A percentile compares a stretch with the other conserved stretches of the same genome.
These are phyloP conservation scores for Clupea harengus DNA, from an alignment of 2,113 vertebrate genomes.

Conservation along the genomic window DNA sequence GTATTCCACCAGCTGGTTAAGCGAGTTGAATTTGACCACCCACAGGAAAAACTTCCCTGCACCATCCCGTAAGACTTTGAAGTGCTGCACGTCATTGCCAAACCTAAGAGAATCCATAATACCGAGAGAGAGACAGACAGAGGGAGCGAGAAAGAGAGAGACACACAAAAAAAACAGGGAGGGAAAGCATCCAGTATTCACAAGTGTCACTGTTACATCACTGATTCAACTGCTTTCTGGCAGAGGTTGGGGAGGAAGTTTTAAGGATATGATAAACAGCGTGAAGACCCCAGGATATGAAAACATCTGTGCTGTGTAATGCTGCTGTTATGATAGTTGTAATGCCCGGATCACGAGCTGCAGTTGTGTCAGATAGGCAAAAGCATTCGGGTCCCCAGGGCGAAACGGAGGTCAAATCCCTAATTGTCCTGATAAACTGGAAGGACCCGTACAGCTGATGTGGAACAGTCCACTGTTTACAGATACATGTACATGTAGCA, in stretches of 20 bases:
- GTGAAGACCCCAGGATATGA: neutral
- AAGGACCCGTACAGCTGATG: neutral
- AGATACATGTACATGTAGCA: neutral
- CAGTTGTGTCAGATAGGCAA: neutral
- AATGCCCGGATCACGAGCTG: neutral
- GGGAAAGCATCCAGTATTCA: neutral
- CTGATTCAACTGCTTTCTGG: neutral
- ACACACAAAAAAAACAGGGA: neutral
- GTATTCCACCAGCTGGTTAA: constrained; percentile 86
- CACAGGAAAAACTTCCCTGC: constrained; percentile 87
- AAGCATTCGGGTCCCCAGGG: neutral
- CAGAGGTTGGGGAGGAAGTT: neutral
- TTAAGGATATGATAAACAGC: neutral
- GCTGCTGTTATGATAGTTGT: neutral
- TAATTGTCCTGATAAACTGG: neutral
- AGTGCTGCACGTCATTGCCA: constrained; percentile 84
- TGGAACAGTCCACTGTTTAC: neutral
- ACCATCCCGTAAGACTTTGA: constrained; percentile 83
- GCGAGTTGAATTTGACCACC: constrained; percentile 89
- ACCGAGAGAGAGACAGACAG: neutral
- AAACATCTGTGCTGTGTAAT: neutral
- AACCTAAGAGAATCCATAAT: constrained; percentile 60
- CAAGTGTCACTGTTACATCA: neutral
- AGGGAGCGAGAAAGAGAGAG: too few species aligned
- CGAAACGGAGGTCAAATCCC: neutral